Conservation (phyloP, 1,140 invertebrate genomes). For the Listronotus bonariensis region DNA sequence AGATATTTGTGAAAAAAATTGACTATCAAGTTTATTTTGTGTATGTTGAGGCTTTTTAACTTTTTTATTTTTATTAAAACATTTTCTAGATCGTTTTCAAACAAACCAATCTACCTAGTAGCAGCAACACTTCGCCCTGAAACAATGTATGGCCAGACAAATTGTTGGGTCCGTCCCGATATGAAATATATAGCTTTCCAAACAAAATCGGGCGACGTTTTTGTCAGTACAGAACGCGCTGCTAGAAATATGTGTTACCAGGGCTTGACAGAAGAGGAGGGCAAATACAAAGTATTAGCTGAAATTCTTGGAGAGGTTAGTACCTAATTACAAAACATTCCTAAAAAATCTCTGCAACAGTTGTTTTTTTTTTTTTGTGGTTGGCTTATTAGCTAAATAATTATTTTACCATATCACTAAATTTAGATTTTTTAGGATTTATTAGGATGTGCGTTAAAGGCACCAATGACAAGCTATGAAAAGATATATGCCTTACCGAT, state of each 20-base stretch:
- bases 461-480: slow-evolving; percentile 82
- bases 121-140: slow-evolving; percentile 98
- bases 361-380: too few relatives aligned
- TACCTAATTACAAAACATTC: not conserved
- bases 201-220: slow-evolving; percentile 74
- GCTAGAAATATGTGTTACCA: slow-evolving; percentile 97
- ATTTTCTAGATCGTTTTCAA: slow-evolving; percentile 60
- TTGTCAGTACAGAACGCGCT: slow-evolving; percentile 84
- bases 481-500: slow-evolving; percentile 95
- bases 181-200: slow-evolving; percentile 90
- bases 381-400: too few relatives aligned
- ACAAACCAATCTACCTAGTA: slow-evolving; percentile 79
- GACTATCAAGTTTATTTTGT: too few relatives aligned
- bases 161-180: slow-evolving; percentile 97
- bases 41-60: too few relatives aligned
- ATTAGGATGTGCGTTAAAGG: slow-evolving; percentile 78
- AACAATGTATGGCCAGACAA: slow-evolving; percentile 99
- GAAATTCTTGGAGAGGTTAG: slow-evolving; percentile 74
- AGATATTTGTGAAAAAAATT: too few relatives aligned
- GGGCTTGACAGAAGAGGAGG: slow-evolving; percentile 82
- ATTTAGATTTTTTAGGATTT: slow-evolving; percentile 61
- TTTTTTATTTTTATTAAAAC: too few relatives aligned
- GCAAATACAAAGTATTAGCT: slow-evolving; percentile 72
- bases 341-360: not conserved
- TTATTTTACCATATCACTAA: too few relatives aligned